phyloP scores from a whole-genome alignment of 2,113 vertebrate genomes.

The Chroicocephalus ridibundus region DNA sequence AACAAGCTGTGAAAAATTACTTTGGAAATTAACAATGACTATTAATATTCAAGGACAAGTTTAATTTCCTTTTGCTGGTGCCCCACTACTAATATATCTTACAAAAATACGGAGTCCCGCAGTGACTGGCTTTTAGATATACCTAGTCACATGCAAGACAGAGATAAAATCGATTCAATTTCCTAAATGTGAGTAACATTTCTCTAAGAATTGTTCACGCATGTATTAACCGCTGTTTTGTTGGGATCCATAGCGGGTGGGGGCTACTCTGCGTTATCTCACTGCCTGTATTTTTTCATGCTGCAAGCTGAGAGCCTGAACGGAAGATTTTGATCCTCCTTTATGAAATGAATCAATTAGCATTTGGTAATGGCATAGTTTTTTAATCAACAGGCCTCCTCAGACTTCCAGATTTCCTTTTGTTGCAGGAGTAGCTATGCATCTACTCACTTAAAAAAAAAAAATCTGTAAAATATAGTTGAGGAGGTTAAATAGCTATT shows the following conservation, averaged over 20 bases:
- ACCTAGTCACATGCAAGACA: not conserved
- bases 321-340: not conserved
- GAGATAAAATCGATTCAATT: not conserved
- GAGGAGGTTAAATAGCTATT: not conserved
- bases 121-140: not conserved
- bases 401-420: not conserved
- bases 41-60: not conserved
- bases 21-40: not conserved
- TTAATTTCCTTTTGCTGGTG: not conserved
- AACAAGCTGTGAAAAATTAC: not conserved
- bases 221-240: not conserved
- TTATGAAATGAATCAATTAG: not conserved
- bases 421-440: not conserved
- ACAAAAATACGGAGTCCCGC: not conserved
- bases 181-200: not conserved
- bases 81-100: not conserved
- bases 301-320: not conserved
- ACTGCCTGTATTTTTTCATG: not conserved
- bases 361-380: not conserved
- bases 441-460: not conserved
- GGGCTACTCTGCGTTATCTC: not conserved
- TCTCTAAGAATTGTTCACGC: not conserved
- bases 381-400: not conserved
- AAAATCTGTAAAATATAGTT: not conserved
- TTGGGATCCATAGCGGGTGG: not conserved